Conservation (phyloP, 2,797 vertebrate genomes). For the Tamandua tetradactyla region DNA sequence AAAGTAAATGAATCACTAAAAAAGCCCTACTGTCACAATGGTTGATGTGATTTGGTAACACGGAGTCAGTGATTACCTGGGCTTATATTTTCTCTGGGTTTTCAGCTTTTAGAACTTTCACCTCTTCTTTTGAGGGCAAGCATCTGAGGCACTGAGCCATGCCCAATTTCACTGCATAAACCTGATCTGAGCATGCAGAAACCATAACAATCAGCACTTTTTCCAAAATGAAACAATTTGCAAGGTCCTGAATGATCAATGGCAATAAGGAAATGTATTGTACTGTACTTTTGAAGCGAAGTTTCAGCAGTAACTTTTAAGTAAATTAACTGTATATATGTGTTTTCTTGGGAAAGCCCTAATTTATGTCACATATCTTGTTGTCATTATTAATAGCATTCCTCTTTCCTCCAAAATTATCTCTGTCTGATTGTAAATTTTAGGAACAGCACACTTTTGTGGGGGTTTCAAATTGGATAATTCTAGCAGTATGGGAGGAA, state of each 20-base stretch:
- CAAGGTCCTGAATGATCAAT: constrained; percentile 61
- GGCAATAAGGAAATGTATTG: constrained; percentile 32
- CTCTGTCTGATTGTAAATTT: neutral
- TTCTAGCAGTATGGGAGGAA: neutral
- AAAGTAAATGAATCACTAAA: constrained; percentile 53
- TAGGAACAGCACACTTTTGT: neutral
- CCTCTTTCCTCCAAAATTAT: neutral
- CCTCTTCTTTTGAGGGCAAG: constrained; percentile 49
- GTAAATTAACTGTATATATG: neutral
- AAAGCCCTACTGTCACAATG: constrained; percentile 55
- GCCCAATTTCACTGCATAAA: constrained; percentile 51
- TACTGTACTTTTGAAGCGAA: constrained; percentile 39
- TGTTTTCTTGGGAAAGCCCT: neutral
- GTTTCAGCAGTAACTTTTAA: constrained; percentile 41
- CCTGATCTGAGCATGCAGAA: constrained; percentile 61
- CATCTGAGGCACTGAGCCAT: constrained; percentile 52
- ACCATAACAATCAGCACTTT: constrained; percentile 66
- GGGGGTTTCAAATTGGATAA: neutral
- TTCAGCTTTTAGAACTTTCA: constrained; percentile 43
- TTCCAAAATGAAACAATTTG: constrained; percentile 69
- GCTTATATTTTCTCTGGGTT: constrained; percentile 29
- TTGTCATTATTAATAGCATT: neutral
- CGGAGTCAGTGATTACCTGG: constrained; percentile 45
- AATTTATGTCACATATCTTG: neutral
- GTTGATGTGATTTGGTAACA: constrained; percentile 17